These are phyloP conservation scores for Gasterosteus aculeatus DNA, from an alignment of 2,113 vertebrate genomes.

Conservation along the genomic window DNA sequence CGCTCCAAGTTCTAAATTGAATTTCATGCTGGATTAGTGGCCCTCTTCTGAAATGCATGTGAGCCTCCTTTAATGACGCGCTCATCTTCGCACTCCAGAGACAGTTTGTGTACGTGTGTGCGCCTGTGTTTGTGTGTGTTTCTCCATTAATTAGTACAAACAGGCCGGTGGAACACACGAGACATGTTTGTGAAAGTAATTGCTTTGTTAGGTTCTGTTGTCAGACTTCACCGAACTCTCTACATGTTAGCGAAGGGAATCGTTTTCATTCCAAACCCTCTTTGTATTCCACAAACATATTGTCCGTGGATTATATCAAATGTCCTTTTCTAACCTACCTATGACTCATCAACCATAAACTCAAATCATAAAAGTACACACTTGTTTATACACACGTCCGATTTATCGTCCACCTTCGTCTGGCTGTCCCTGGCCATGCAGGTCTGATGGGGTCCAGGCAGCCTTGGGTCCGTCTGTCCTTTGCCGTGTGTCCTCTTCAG, in stretches of 20 bases:
- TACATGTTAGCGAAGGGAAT: conserved; percentile 23
- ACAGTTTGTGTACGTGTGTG: conserved; percentile 34
- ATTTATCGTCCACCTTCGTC: background rate
- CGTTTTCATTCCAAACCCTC: background rate
- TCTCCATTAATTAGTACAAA: conserved; percentile 63
- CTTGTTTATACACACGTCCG: background rate
- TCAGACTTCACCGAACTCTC: conserved; percentile 25
- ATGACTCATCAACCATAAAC: background rate
- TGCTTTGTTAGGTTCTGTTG: conserved; percentile 45
- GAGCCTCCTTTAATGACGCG: conserved; percentile 74
- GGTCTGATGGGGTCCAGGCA: conserved; percentile 63
- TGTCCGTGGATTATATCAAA: conserved; percentile 9
- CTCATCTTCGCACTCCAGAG: conserved; percentile 73
- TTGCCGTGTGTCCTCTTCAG: conserved; percentile 77
- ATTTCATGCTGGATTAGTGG: conserved; percentile 80
- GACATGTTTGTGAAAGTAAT: conserved; percentile 58
- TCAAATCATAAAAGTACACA: background rate
- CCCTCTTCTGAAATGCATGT: conserved; percentile 77
- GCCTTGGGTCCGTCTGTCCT: conserved; percentile 74
- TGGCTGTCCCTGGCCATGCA: conserved; percentile 9
- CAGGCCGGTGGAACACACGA: conserved; percentile 53
- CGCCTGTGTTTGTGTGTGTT: conserved; percentile 41
- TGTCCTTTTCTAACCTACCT: background rate
- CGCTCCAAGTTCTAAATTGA: conserved; percentile 80
- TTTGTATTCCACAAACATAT: conserved; percentile 18